Evolutionary conservation across 2,888 invertebrate species (phyloP), one percentile per base, ranked within the genome.

Genomic region (Noctua fimbriata): DNA sequence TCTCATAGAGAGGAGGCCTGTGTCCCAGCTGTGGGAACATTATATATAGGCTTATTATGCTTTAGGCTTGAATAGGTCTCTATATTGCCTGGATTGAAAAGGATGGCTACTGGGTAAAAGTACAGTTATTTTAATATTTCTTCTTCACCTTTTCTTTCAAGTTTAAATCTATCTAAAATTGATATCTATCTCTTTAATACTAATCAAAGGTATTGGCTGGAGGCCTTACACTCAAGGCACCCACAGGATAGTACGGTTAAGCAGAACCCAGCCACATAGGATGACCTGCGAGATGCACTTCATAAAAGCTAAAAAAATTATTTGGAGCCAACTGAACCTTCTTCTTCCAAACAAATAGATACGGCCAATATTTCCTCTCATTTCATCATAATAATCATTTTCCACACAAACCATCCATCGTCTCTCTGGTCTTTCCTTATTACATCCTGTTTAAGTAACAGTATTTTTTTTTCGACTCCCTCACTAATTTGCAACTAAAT

Each of bases 401-500:
- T 63, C 4, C 10, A 32, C 28, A 16, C 60, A 28, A 32, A n/a
- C 18, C 3, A 24, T 12, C 1, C 47, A 78, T 9, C 12, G 12
- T 44, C 12, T 44, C 21, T 52, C 16, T 41, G 6, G 24, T 28
- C 21, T 28, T 66, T 36, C 10, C 7, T n/a, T n/a, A 21, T 28
- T 49, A 36, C 36, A 47, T 41, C 16, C 24, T 32, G 7, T 12
- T 60, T 16, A 67, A 28, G n/a, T 21, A n/a, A 49, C 55, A 44
- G 24, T 24, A n/a, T 1, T 47, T 70, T 73, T 60, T 78, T 41
- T 44, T n/a, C 24, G 69, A 76, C 28, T 32, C 28, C 12, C 16
- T 41, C 24, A 41, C 47, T 79, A 79, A 74, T 83, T 79, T 83
- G 71, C 60, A 74, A 79, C 79, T 66, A 83, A 83, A 84, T 47